Evolutionary conservation across 2,113 vertebrate species (phyloP), one percentile per base, ranked within the genome.

Genomic region (Neofelis nebulosa): DNA sequence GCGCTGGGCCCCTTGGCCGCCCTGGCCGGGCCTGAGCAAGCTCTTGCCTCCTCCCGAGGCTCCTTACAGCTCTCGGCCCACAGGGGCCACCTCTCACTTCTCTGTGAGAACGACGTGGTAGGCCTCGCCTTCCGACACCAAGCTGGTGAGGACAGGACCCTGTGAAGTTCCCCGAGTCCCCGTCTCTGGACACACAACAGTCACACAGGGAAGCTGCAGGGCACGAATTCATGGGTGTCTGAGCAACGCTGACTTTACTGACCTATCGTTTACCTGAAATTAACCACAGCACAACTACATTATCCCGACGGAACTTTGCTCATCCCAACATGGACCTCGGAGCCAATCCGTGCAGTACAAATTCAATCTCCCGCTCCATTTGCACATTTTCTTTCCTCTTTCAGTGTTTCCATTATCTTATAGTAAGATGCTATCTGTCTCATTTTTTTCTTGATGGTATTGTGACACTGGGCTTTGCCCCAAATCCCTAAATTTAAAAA

Each of bases 161-260:
- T 48, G n/a, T 25, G 27, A 36, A 11, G 57, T 12, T 57, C 18
- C 63, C n/a, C 19, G 25, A 71, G 38, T 45, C 10, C 85, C 23
- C 2, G 33, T 55, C 71, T 80, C 65, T 38, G 41, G 52, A 73
- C 1, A 63, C 55, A 95, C 15, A 31, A 9, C 11, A 18, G 0
- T 91, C 16, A 68, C 13, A 57, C 9, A 50, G n/a, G 66, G 41
- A 4, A 5, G 41, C 25, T 18, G 21, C n/a, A 69, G n/a, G 21
- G 38, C 27, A 4, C 29, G n/a, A n/a, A n/a, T 16, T 12, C 23
- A 2, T 0, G 5, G 15, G 57, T 11, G 0, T 12, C 66, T 45
- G 29, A 61, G 79, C 52, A 7, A 18, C 13, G 13, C 61, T 36
- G 23, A 29, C 80, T 84, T 78, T 69, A 92, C 36, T 38, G 57